These are phyloP conservation scores for Diglossa brunneiventris DNA, from an alignment of 2,113 vertebrate species.

Conservation along the genomic window DNA sequence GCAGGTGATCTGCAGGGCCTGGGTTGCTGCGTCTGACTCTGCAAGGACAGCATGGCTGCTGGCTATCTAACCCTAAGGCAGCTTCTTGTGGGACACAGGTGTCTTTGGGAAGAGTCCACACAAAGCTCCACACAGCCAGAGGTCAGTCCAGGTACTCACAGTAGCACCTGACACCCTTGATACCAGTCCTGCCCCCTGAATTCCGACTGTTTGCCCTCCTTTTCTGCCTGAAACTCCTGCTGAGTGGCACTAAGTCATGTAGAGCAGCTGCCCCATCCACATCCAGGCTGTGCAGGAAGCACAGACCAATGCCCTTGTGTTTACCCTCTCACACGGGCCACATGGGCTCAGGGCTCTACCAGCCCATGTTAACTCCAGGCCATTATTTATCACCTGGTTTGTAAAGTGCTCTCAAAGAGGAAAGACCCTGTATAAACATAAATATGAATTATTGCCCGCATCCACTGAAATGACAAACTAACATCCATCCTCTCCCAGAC, in stretches of 20 bases:
- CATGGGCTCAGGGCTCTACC: neutral
- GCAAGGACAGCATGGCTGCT: neutral
- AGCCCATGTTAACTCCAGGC: neutral
- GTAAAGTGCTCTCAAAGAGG: neutral
- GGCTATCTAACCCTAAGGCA: neutral
- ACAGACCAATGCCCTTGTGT: neutral
- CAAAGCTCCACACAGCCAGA: neutral
- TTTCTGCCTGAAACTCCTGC: neutral
- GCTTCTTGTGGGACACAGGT: neutral
- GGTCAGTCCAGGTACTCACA: neutral
- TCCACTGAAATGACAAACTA: neutral
- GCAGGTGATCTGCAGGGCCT: neutral
- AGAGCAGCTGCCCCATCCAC: neutral
- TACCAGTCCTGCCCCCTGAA: neutral
- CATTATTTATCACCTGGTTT: neutral
- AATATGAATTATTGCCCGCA: neutral
- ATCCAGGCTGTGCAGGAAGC: neutral
- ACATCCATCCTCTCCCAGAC: neutral
- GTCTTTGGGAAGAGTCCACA: neutral
- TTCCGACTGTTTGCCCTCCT: neutral
- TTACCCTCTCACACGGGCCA: neutral
- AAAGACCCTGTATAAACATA: neutral
- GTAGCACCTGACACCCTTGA: neutral
- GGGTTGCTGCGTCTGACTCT: rapidly evolving
- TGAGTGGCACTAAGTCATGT: neutral